phyloP scores from a whole-genome alignment of 2,888 invertebrate genomes.

The Ceraclea dissimilis region DNA sequence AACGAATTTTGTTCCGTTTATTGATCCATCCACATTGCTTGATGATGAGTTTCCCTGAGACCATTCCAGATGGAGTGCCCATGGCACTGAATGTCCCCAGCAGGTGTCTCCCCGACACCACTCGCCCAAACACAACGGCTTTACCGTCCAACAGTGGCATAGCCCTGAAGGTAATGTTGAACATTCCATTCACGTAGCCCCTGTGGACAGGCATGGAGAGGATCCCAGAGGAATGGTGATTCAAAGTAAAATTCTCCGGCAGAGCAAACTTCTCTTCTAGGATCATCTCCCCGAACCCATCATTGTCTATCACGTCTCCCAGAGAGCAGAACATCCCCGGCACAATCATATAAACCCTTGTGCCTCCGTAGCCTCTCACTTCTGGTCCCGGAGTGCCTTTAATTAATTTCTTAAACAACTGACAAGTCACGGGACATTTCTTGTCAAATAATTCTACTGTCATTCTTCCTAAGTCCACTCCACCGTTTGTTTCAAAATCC shows the following conservation, averaged over 20 bases:
- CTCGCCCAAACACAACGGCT: conserved; percentile 15
- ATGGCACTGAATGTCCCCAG: conserved; percentile 12
- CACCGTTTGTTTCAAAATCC: conserved; percentile 13
- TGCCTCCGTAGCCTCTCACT: conserved; percentile 13
- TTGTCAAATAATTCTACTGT: conserved; percentile 14
- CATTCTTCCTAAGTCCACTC: conserved; percentile 8
- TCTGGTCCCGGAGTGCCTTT: conserved; percentile 1
- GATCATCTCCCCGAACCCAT: conserved; percentile 17
- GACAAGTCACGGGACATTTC: conserved; percentile 12
- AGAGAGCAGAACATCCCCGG: conserved; percentile 16
- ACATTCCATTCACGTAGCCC: conserved; percentile 11
- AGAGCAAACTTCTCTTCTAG: conserved; percentile 1
- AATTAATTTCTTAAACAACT: conserved; percentile 9
- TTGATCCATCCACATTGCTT: conserved; percentile 14
- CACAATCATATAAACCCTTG: conserved; percentile 12
- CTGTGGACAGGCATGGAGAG: conserved; percentile 12
- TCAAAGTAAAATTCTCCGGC: conserved; percentile 13
- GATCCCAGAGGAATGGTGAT: conserved; percentile 12
- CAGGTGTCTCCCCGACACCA: conserved; percentile 7
- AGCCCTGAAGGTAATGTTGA: conserved; percentile 15
- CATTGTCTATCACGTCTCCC: conserved; percentile 14
- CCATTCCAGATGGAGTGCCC: conserved; percentile 12
- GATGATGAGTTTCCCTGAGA: conserved; percentile 8
- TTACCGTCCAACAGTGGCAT: conserved; percentile 16
- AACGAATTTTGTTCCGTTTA: background rate